Conservation (phyloP, 2,888 invertebrate genomes). For the Mesorhabditis belari region DNA sequence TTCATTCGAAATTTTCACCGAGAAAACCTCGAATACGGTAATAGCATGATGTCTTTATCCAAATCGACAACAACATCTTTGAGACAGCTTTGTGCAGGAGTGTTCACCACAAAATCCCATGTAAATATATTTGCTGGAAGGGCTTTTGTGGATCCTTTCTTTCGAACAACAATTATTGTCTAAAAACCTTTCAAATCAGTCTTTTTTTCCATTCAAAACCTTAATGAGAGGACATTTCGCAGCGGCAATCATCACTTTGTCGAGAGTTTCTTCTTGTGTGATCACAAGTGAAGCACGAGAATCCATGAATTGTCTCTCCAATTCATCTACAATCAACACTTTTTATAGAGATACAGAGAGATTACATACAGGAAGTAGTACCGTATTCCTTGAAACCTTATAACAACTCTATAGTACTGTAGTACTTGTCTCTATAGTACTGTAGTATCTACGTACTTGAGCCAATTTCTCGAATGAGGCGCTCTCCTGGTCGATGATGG, state of each 20-base stretch:
- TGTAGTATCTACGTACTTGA: too few species aligned
- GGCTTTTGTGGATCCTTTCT: constrained; percentile 5
- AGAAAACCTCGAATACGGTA: constrained; percentile 38
- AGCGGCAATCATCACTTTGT: constrained; percentile 34
- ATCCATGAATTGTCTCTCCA: constrained; percentile 40
- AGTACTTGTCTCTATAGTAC: too few species aligned
- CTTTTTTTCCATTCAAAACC: constrained; percentile 6
- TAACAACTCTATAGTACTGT: too few species aligned
- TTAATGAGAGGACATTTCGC: constrained; percentile 26
- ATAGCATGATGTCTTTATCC: constrained; percentile 31
- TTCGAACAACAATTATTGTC: constrained; percentile 26
- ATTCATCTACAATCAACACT: constrained; percentile 30
- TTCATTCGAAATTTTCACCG: neutral
- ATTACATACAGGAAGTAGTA: too few species aligned
- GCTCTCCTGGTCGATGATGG: too few species aligned
- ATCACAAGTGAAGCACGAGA: constrained; percentile 36
- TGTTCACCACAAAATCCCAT: constrained; percentile 24
- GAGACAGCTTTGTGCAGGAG: constrained; percentile 13
- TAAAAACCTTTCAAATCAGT: constrained; percentile 1
- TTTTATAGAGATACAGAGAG: neutral
- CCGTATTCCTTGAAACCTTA: too few species aligned
- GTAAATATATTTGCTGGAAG: constrained; percentile 21
- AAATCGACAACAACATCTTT: constrained; percentile 22
- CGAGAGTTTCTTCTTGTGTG: constrained; percentile 29
- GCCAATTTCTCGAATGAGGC: too few species aligned